Base-by-base conservation (phyloP, 1,140 invertebrate genomes). In the Spodoptera litura region DNA sequence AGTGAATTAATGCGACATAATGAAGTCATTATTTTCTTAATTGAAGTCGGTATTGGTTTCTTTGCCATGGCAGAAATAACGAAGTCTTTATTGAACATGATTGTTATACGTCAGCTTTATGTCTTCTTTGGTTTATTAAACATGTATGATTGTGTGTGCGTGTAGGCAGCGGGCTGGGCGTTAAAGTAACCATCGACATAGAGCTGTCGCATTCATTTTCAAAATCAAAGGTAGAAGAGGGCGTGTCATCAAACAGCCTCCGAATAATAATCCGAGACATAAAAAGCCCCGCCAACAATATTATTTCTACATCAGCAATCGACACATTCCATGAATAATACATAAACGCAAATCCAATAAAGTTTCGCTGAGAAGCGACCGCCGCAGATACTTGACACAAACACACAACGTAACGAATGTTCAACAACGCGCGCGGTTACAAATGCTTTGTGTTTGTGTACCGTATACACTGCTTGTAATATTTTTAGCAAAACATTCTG, bases 1-100 rank as follows among this genome's bases (percentile, higher is more conserved):
- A 66, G 62, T 66, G 62, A 66, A 66, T 66, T 66, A 66, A 66
- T 66, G 62, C 15, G 62, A 44, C 38, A 12, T 66, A 66, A 66
- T 66, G 38, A 66, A 66, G 38, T 51, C 62, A 66, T 66, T 66
- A 66, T 66, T 66, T 49, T 66, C 62, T 51, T 66, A n/a, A 25
- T 66, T 49, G 62, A 51, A 66, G 62, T 4, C 44, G n/a, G 35
- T 58, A 64, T 20, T 12, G 62, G 38, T 27, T 49, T 66, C 15
- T 66, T 66, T 66, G 44, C 20, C 20, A 66, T 51, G 11, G 27
- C 27, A 13, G 44, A 44, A 44, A 44, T 44, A 44, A 44, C 38
- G 38, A 1, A 8, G 38, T 44, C 31, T 44, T 44, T 44, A 44
- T 44, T 44, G 38, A 44, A 44, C 38, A 8, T 44, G 8, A 44